Evolutionary conservation across 53 echinoderm and acorn worm genomes (phyloP).

Genomic region (Mesocentrotus franciscanus): DNA sequence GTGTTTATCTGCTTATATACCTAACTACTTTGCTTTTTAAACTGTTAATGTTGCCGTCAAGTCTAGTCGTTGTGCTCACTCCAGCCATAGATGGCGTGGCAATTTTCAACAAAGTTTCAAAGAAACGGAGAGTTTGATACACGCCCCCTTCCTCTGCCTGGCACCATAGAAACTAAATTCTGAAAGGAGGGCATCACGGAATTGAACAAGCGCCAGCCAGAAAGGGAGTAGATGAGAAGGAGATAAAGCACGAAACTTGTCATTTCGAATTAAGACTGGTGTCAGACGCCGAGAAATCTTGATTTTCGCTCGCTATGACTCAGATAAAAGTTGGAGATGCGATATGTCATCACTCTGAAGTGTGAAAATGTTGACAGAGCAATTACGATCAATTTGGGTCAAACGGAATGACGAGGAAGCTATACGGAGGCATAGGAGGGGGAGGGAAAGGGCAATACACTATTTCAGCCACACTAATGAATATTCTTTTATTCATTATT

Average conservation of each 20-base stretch:
- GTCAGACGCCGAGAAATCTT: slow-evolving; percentile 51
- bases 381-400: slow-evolving; percentile 61
- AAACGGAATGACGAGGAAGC: slow-evolving; percentile 11
- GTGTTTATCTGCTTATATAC: too few species aligned
- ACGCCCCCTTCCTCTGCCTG: not conserved
- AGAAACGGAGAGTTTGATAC: not conserved
- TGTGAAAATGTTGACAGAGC: slow-evolving; percentile 61
- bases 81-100: not conserved
- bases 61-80: not conserved
- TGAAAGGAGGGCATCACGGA: slow-evolving; percentile 25
- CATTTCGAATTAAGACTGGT: slow-evolving; percentile 47
- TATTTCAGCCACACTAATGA: slow-evolving; percentile 27
- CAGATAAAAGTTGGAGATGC: slow-evolving; percentile 34
- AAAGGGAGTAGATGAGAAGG: not conserved
- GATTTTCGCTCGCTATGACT: slow-evolving; percentile 53
- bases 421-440: slow-evolving; percentile 47
- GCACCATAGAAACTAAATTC: not conserved
- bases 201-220: slow-evolving; percentile 60
- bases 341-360: slow-evolving; percentile 32
- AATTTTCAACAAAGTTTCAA: not conserved
- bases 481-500: not conserved
- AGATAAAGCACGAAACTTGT: slow-evolving; percentile 61
- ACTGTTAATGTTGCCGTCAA: not conserved
- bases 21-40: not conserved
- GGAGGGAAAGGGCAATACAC: slow-evolving; percentile 38